Evolutionary conservation across 2,113 vertebrate species (phyloP), one percentile per base, ranked within the genome.

Genomic region (Microcebus murinus): DNA sequence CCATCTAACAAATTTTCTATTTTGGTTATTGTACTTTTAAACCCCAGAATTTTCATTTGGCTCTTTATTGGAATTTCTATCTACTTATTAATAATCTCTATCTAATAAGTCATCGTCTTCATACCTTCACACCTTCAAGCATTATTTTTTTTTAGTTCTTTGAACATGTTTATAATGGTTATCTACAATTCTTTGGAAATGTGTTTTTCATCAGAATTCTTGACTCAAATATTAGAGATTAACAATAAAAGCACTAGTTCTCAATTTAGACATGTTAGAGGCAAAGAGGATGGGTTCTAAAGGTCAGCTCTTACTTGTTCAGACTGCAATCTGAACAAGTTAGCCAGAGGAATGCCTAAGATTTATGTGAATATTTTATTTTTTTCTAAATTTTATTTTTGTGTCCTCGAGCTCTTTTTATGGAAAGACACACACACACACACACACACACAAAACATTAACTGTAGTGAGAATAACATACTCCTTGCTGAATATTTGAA

Each of bases 401-500:
- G 34, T 65, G 11, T 48, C 59, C 34, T 85, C n/a, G 10, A 63
- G 10, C 29, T 90, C 48, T 90, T 74, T 93, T 27, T 85, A 4
- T 21, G 13, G 50, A 52, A 52, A 52, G 27, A 48, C 48, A 12
- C 48, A 48, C 48, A 48, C 48, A 48, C 48, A 48, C 48, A 48
- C 48, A 42, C 5, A 55, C 12, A 52, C 34, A 89, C 31, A 63
- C 52, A n/a, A 93, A 36, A 74, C 31, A 76, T 1, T 67, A 7
- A 15, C 9, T 21, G 2, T 21, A 34, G 36, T 67, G 48, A 76
- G 14, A 91, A 79, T 68, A n/a, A 67, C 8, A 89, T 86, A 91
- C 13, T 83, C 34, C 87, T 95, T 96, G 89, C 94, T 84, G 67
- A 79, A 97, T 7, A 6, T 94, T 96, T 95, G 68, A 97, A 97